Base-by-base conservation (phyloP, 2,888 invertebrate species). In the Syrista parreyssii region DNA sequence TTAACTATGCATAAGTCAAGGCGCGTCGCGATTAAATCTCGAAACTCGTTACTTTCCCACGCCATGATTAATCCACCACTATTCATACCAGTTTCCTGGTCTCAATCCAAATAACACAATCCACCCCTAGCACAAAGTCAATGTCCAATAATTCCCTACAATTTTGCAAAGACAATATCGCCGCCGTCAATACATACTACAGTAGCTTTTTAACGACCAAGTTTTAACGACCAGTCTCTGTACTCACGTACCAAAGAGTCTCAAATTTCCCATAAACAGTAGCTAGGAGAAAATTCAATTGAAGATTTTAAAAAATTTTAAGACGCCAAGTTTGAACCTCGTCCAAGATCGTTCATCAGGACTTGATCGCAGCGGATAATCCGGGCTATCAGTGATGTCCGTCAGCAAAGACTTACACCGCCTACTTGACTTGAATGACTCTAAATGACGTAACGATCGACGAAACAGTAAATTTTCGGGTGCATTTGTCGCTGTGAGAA, bases 401-500 rank as follows among this genome's bases (percentile, higher is more conserved):
- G 55, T 55, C 55, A 23, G 2, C 55, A 55, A 55, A 23, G 55
- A 6, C 23, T 55, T 55, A 23, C 23, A 55, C 55, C 55, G 40
- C 40, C 40, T 40, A 23, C 55, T 55, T 55, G 55, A 55, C 55
- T 55, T 55, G 55, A 55, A 55, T 55, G 55, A 55, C 55, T 55
- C 55, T 55, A 55, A 55, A 55, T 33, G 88, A 89, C 84, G 86
- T 84, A 88, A 88, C 84, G 82, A 79, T 80, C 81, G 76, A 79
- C 79, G 78, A 82, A 83, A 86, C 85, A 87, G 88, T 89, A 88
- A 88, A 90, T 89, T 89, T 86, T 84, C 86, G 79, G 81, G 80
- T 86, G 86, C 82, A 89, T 89, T 89, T 89, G 87, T 89, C 88
- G 88, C 82, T 75, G 81, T 32, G 31, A 71, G 71, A 31, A 71